Evolutionary conservation across 2,888 invertebrate genomes (phyloP).

Genomic region (Siphonodentalium dalli): DNA sequence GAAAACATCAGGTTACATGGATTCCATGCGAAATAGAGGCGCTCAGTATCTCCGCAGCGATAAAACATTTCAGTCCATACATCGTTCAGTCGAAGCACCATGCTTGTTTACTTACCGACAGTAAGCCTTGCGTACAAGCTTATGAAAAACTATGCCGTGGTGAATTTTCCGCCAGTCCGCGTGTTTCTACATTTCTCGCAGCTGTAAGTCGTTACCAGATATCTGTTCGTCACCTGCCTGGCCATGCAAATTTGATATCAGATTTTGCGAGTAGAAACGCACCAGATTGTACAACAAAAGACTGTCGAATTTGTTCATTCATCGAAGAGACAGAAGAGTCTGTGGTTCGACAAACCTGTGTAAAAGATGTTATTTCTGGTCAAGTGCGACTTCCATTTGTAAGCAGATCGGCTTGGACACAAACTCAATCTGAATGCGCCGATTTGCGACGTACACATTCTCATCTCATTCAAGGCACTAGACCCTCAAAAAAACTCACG

Average conservation of each 20-base stretch:
- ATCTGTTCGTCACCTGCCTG: constrained; percentile 17
- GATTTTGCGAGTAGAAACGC: constrained; percentile 26
- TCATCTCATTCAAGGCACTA: constrained; percentile 21
- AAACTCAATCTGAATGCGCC: constrained; percentile 18
- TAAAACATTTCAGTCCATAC: constrained; percentile 33
- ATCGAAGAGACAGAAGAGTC: constrained; percentile 10
- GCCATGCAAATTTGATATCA: constrained; percentile 17
- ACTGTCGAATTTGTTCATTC: constrained; percentile 13
- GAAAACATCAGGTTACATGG: constrained; percentile 34
- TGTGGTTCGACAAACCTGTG: constrained; percentile 15
- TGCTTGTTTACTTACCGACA: constrained; percentile 9
- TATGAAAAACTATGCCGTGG: constrained; percentile 13
- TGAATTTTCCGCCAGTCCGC: constrained; percentile 13
- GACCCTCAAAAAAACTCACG: constrained; percentile 10
- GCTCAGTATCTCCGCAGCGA: constrained; percentile 27
- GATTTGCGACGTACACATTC: constrained; percentile 26
- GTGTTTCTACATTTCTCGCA: constrained; percentile 22
- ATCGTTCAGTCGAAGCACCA: constrained; percentile 26
- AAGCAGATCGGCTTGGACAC: constrained; percentile 19
- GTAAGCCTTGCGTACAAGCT: constrained; percentile 14
- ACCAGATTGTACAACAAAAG: constrained; percentile 12
- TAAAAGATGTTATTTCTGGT: constrained; percentile 10
- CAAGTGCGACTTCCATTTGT: constrained; percentile 13
- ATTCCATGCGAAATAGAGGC: constrained; percentile 37
- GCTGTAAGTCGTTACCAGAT: constrained; percentile 23